Conservation (phyloP, 1,140 invertebrate genomes). For the Acromyrmex heyeri region DNA sequence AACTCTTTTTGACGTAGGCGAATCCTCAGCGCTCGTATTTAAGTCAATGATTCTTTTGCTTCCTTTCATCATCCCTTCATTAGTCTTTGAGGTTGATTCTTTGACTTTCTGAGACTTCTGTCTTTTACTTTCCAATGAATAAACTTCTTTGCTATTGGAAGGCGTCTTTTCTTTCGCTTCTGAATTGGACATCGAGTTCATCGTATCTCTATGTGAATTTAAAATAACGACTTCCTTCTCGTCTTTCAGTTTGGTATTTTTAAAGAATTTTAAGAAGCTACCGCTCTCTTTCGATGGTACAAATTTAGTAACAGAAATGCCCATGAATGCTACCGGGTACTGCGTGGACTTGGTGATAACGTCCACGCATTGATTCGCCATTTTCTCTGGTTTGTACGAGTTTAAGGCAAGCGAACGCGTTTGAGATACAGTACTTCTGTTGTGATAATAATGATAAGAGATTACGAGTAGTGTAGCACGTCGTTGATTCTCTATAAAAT, state of each 20-base stretch:
- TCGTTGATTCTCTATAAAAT: conserved; percentile 91
- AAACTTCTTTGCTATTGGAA: conserved; percentile 5
- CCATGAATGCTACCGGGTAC: conserved; percentile 90
- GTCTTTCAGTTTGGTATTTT: conserved; percentile 71
- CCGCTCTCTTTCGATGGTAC: conserved; percentile 88
- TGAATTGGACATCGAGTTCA: background rate
- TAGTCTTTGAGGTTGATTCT: background rate
- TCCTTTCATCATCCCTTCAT: background rate
- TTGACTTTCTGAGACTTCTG: background rate
- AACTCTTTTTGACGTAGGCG: conserved; percentile 58
- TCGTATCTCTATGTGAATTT: background rate
- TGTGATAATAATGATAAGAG: conserved; percentile 88
- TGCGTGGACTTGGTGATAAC: conserved; percentile 88
- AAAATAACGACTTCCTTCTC: background rate
- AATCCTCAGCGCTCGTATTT: conserved; percentile 32
- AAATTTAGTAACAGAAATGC: conserved; percentile 94
- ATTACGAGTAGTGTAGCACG: conserved; percentile 90
- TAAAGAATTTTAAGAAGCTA: conserved; percentile 89
- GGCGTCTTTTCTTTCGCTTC: background rate
- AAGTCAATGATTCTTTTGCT: conserved; percentile 22
- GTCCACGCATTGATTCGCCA: conserved; percentile 88
- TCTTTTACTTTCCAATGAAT: background rate
- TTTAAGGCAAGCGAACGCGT: conserved; percentile 87
- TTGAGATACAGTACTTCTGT: conserved; percentile 88
- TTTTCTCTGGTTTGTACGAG: conserved; percentile 88